phyloP scores from a whole-genome alignment of 2,113 vertebrate species.

The Rutilus rutilus region DNA sequence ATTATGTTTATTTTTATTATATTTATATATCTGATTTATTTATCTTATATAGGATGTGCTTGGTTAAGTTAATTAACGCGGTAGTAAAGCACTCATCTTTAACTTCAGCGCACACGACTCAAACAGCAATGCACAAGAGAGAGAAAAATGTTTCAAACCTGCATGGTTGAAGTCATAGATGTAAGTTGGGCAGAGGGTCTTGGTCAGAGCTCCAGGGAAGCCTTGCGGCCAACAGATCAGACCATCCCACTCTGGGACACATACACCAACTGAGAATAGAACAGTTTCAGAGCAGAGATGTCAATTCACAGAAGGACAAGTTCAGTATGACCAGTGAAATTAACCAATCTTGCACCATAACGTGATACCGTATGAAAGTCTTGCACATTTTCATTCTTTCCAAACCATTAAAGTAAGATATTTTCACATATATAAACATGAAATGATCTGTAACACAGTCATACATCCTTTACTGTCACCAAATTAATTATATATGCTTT shows the following conservation, averaged over 20 bases:
- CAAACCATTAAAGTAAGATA: not conserved
- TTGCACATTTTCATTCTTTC: not conserved
- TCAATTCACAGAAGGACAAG: not conserved
- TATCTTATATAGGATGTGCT: too few relatives aligned
- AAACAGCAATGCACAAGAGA: too few relatives aligned
- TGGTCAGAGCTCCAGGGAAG: constrained; percentile 74
- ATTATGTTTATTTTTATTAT: too few relatives aligned
- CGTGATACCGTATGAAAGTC: not conserved
- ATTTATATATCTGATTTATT: too few relatives aligned
- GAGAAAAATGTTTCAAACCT: constrained; percentile 70
- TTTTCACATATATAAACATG: not conserved
- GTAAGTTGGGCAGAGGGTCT: constrained; percentile 84
- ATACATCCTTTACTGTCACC: not conserved
- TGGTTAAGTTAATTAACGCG: too few relatives aligned
- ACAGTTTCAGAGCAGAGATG: not conserved
- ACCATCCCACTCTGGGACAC: constrained; percentile 87
- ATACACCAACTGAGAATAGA: constrained; percentile 74
- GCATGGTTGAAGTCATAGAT: constrained; percentile 91
- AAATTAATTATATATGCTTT: not conserved
- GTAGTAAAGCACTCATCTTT: too few relatives aligned
- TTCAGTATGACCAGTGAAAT: not conserved
- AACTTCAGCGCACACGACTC: too few relatives aligned
- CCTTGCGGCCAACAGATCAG: constrained; percentile 89
- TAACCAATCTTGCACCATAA: not conserved
- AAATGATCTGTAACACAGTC: not conserved